Evolutionary conservation across 2,113 vertebrate genomes (phyloP).

Genomic region (Mellivora capensis): DNA sequence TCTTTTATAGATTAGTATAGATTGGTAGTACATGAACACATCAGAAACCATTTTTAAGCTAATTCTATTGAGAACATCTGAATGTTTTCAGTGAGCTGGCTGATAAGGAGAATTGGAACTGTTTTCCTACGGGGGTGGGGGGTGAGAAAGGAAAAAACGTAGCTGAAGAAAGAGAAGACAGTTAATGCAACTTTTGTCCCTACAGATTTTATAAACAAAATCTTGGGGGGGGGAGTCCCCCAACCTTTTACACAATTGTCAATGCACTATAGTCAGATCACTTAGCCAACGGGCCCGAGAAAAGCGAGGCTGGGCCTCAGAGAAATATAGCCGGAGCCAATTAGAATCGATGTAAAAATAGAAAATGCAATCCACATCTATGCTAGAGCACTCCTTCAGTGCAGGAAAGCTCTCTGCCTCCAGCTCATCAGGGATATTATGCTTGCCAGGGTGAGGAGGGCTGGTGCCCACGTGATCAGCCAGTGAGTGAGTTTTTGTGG

Average conservation of each 20-base stretch:
- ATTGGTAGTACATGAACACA: background rate
- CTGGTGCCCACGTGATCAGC: background rate
- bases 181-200: conserved; percentile 8
- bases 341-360: conserved; percentile 40
- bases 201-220: conserved; percentile 36
- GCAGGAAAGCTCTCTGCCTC: background rate
- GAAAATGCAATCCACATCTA: conserved; percentile 1
- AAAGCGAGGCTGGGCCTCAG: background rate
- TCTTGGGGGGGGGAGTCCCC: background rate
- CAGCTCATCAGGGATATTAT: background rate
- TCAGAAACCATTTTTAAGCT: background rate
- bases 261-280: background rate
- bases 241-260: conserved; percentile 17
- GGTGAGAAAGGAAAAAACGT: background rate
- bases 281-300: background rate
- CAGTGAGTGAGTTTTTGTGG: background rate
- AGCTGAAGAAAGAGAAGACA: background rate
- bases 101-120: background rate
- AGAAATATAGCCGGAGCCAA: background rate
- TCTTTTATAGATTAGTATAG: background rate
- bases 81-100: conserved; percentile 17
- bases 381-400: background rate
- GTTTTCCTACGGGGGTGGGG: background rate
- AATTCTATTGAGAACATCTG: conserved; percentile 22
- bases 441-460: background rate